Evolutionary conservation across 2,113 vertebrate genomes (phyloP), one percentile per base, ranked within the genome.

Genomic region (Pogona vitticeps): DNA sequence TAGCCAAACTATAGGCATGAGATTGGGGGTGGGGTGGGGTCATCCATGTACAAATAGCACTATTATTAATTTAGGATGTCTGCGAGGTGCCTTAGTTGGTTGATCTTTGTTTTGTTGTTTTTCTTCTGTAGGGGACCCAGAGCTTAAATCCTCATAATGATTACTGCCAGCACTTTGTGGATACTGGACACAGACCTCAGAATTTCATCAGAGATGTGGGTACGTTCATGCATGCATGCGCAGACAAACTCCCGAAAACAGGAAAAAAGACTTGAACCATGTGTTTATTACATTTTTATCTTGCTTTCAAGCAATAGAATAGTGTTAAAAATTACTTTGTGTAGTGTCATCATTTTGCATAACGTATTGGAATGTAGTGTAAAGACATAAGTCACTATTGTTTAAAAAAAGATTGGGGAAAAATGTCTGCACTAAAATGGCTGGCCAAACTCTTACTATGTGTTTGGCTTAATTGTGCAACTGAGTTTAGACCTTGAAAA

Each of bases 81-180:
- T 20, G 26, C 33, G 23, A 63, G 40, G 1, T 84, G 63, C 18
- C 17, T 52, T 18, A 75, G 83, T 15, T 36, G 80, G 18, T 4
- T 33, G n/a, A 26, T 86, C n/a, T 77, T 82, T 67, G 3, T 92
- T 52, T 59, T 56, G 36, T 9, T 87, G 38, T 85, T 8, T 80
- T 76, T 89, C 92, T 93, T 91, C 86, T 89, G 21, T 92, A 99
- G 99, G 99, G 98, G 75, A 99, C 98, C 13, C 98, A 99, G 93
- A 99, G 98, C 93, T 96, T 99, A 91, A 99, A 99, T 93, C 98
- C 98, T 58, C 98, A 99, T 96, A 99, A 99, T 1, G 99, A 99
- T 92, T 99, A 99, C 90, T 99, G 99, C 94, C 99, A 99, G n/a
- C 99, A 99, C 90, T 99, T 99, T 92, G 99, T 99, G 86, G 98